Percentiles rank a stretch among this genome's conserved stretches.
Evolutionary conservation across 2,797 vertebrate genomes (phyloP).

Genomic region (Ctenopoma multispine): DNA sequence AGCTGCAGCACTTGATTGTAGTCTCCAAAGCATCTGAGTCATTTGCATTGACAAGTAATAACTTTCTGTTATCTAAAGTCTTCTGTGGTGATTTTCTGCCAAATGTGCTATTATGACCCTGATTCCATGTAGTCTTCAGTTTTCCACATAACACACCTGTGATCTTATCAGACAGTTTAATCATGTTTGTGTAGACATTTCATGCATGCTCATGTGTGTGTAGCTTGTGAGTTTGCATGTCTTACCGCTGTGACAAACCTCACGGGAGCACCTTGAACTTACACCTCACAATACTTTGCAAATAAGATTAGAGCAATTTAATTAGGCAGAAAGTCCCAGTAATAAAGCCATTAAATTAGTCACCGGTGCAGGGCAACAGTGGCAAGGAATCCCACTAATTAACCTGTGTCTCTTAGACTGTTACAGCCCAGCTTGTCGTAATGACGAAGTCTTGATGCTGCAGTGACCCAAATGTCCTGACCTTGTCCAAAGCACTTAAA

Average conservation of each 20-base stretch:
- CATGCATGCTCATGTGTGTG: background rate
- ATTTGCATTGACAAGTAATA: conserved; percentile 41
- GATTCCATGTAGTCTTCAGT: conserved; percentile 2
- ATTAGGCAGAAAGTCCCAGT: conserved; percentile 76
- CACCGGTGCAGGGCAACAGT: conserved; percentile 65
- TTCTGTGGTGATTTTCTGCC: background rate
- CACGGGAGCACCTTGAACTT: conserved; percentile 73
- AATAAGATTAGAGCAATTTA: conserved; percentile 83
- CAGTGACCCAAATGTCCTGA: conserved; percentile 62
- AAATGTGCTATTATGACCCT: background rate
- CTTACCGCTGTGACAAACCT: conserved; percentile 42
- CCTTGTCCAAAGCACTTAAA: conserved; percentile 78
- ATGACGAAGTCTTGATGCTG: conserved; percentile 54
- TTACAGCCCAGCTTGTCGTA: conserved; percentile 65
- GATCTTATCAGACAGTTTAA: conserved; percentile 24
- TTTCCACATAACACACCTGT: background rate
- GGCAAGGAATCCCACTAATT: conserved; percentile 78
- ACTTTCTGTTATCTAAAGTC: conserved; percentile 21
- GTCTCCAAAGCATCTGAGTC: conserved; percentile 43
- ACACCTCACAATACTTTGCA: conserved; percentile 76
- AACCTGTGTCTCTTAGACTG: conserved; percentile 76
- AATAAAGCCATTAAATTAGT: conserved; percentile 82
- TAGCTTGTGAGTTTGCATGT: conserved; percentile 22
- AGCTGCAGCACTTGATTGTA: conserved; percentile 44
- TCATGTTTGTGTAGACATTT: conserved; percentile 19